phyloP scores from a whole-genome alignment of 2,888 invertebrate species.

The Troides oblongomaculatus region DNA sequence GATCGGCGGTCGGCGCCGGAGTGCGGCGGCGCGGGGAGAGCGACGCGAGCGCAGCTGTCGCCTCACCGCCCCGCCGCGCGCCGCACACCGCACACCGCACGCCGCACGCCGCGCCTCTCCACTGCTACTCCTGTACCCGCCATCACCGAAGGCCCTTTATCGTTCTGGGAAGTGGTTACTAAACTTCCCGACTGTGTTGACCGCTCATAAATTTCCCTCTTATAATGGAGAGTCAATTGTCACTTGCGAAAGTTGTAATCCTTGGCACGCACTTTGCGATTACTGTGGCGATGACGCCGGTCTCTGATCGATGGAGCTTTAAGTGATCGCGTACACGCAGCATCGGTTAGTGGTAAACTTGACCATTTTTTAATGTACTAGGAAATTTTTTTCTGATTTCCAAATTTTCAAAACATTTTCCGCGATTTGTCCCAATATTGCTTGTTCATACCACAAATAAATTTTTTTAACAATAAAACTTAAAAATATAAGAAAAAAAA shows the following conservation, averaged over 20 bases:
- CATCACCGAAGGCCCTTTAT: slow-evolving; percentile 67
- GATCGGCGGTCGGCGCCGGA: slow-evolving; percentile 58
- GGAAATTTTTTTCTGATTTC: not conserved
- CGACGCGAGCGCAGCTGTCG: slow-evolving; percentile 76
- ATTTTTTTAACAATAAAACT: too few relatives aligned
- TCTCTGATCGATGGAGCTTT: slow-evolving; percentile 45
- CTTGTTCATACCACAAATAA: not conserved
- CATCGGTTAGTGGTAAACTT: not conserved
- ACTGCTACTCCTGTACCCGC: slow-evolving; percentile 44
- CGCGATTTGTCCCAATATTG: not conserved
- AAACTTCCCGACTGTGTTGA: slow-evolving; percentile 75
- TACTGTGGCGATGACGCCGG: slow-evolving; percentile 49
- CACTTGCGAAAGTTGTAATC: slow-evolving; percentile 62
- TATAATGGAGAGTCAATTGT: slow-evolving; percentile 43
- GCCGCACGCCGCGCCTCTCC: slow-evolving; percentile 31
- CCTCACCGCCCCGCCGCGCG: slow-evolving; percentile 40
- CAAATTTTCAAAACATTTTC: not conserved
- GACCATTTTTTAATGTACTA: slow-evolving; percentile 13
- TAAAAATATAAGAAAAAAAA: not conserved
- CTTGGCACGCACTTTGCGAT: slow-evolving; percentile 66
- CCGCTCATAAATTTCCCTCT: slow-evolving; percentile 48
- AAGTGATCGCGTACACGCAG: slow-evolving; percentile 26
- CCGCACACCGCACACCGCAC: too few relatives aligned
- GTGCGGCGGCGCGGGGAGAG: slow-evolving; percentile 58
- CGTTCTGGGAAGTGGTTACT: slow-evolving; percentile 80